A percentile compares a stretch with the other conserved stretches of the same genome.
phyloP scores from a whole-genome alignment of 1,140 invertebrate species.

The Aphaenogaster ashmeadi region DNA sequence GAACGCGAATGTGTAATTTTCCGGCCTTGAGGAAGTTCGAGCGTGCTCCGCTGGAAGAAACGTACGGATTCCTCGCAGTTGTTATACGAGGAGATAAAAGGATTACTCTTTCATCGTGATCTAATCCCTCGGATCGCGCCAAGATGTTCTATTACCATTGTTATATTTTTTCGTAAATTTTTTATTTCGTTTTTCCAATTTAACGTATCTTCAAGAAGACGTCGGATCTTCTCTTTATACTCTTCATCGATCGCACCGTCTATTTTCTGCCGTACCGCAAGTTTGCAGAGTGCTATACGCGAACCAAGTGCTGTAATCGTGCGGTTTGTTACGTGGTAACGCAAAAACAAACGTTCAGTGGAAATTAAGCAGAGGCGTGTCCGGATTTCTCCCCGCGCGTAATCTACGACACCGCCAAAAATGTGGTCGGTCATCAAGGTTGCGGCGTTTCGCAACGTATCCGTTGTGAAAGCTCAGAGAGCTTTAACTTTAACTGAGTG shows the following conservation, averaged over 20 bases:
- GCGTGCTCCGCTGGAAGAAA: background rate
- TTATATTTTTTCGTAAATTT: constrained; percentile 6
- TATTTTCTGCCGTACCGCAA: background rate
- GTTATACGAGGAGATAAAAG: background rate
- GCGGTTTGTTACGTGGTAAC: background rate
- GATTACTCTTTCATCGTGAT: background rate
- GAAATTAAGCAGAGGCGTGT: constrained; percentile 28
- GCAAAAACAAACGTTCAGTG: constrained; percentile 20
- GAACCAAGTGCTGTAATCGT: constrained; percentile 10
- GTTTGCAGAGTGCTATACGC: constrained; percentile 9
- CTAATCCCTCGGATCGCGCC: background rate
- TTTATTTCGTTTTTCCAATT: constrained; percentile 16
- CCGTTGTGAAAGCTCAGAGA: background rate
- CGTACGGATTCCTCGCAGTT: background rate
- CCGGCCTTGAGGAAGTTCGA: constrained; percentile 24
- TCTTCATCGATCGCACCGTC: background rate
- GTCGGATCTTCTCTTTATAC: background rate
- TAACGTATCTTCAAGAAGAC: background rate
- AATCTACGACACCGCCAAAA: constrained; percentile 16
- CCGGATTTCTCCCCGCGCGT: constrained; percentile 3
- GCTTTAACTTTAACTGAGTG: background rate
- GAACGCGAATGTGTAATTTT: constrained; percentile 50
- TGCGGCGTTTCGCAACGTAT: background rate
- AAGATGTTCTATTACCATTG: background rate
- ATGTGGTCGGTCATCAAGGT: background rate